phyloP scores from a whole-genome alignment of 2,113 vertebrate genomes.

The Prionailurus viverrinus region DNA sequence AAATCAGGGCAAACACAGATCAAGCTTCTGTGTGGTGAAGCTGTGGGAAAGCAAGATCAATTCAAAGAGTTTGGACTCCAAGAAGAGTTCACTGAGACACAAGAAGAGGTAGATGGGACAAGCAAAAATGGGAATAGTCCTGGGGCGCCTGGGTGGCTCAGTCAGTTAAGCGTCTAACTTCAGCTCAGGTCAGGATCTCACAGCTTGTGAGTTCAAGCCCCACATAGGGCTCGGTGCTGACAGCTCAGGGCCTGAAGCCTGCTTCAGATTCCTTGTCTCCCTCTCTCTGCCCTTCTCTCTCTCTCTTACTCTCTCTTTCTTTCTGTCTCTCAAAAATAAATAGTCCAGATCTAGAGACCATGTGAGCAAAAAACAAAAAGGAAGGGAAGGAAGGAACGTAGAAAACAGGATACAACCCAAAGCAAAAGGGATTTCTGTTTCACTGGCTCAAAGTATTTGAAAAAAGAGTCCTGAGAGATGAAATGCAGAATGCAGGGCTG shows the following conservation, averaged over 20 bases:
- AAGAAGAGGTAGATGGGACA: not conserved
- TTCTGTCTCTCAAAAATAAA: too few relatives aligned
- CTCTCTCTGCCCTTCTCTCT: too few relatives aligned
- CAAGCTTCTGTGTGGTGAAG: not conserved
- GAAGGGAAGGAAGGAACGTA: not conserved
- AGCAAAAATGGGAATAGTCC: not conserved
- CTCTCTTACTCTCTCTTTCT: too few relatives aligned
- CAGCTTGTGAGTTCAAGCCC: too few relatives aligned
- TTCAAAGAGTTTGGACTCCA: not conserved
- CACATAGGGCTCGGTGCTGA: too few relatives aligned
- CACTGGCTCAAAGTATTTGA: not conserved
- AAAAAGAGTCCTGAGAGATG: not conserved
- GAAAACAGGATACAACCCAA: not conserved
- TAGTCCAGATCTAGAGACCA: not conserved
- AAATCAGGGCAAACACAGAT: fast-evolving
- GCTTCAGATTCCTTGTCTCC: too few relatives aligned
- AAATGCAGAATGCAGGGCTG: not conserved
- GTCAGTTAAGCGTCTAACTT: too few relatives aligned
- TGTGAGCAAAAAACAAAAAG: not conserved
- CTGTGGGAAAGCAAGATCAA: not conserved
- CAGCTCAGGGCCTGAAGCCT: too few relatives aligned
- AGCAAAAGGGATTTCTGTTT: not conserved
- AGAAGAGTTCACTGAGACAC: not conserved
- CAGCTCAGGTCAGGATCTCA: too few relatives aligned
- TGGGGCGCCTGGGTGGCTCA: too few relatives aligned